Evolutionary conservation across 2,113 vertebrate genomes (phyloP), one percentile per base, ranked within the genome.

Genomic region (Mellivora capensis): DNA sequence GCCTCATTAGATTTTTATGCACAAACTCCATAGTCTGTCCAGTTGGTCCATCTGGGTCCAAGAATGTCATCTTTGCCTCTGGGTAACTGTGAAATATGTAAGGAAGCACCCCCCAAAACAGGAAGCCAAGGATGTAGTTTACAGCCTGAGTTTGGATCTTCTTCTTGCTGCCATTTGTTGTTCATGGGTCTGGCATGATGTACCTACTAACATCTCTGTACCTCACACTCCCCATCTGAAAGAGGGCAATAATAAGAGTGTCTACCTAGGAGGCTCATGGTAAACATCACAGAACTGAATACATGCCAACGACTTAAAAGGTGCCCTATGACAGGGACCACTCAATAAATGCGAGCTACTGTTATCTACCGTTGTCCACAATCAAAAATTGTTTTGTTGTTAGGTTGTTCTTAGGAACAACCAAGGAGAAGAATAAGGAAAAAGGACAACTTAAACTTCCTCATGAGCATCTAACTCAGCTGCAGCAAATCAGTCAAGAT

Each of bases 321-420:
- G 10, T 61, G 59, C 25, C 59, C 20, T 42, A 69, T 77, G 21
- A 25, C 42, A 23, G 77, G 5, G 90, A 76, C 18, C 29, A 54
- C 3, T 91, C 21, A 23, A 17, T 79, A 57, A 44, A 37, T 44
- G 15, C 17, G 29, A 86, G 25, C 39, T n/a, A 54, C 15, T 6
- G 0, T 31, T 29, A 59, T 39, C 20, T 20, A 44, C 82, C n/a
- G 1, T 27, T 61, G 3, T 61, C 44, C 64, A 72, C 67, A 79
- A 82, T 96, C 89, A 47, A 47, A 85, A 90, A 93, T 37, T n/a
- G n/a, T n/a, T n/a, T n/a, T n/a, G n/a, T n/a, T n/a, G n/a, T n/a
- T n/a, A n/a, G n/a, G n/a, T n/a, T n/a, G n/a, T n/a, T n/a, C n/a
- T 20, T 81, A 82, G 90, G 37, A 72, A 81, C 96, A 94, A 27